Conservation (phyloP, 2,113 vertebrate species). For the Falco punctatus region DNA sequence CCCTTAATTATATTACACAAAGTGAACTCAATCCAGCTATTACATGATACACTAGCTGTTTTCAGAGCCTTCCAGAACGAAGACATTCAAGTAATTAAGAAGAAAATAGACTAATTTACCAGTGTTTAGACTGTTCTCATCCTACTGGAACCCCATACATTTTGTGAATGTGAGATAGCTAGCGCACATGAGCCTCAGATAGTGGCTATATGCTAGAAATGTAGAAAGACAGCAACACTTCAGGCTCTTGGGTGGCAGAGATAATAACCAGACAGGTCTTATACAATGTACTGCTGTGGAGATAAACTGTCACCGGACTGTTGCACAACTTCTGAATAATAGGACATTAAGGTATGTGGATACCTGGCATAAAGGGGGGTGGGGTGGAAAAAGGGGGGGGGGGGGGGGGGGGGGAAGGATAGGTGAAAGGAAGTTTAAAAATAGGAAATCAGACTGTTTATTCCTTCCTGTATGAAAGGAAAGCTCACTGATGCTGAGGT, state of each 20-base stretch:
- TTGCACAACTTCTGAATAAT: slow-evolving; percentile 3
- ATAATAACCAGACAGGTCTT: slow-evolving; percentile 33
- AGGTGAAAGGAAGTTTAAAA: slow-evolving; percentile 48
- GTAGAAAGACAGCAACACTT: neutral
- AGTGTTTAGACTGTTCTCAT: neutral
- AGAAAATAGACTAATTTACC: slow-evolving; percentile 4
- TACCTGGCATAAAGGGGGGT: neutral
- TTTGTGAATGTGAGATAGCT: slow-evolving; percentile 9
- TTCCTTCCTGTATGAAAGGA: slow-evolving; percentile 8
- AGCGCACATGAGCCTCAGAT: neutral
- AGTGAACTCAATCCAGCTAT: neutral
- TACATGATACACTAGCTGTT: neutral
- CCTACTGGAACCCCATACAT: neutral
- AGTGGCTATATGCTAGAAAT: neutral
- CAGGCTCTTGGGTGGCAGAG: slow-evolving; percentile 8
- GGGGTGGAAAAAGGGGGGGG: too few relatives aligned
- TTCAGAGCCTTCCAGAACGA: neutral
- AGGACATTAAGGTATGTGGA: neutral
- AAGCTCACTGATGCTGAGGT: neutral
- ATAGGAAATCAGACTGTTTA: slow-evolving; percentile 34
- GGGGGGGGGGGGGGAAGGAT: neutral
- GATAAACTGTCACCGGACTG: slow-evolving; percentile 38
- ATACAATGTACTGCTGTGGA: neutral
- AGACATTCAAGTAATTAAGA: neutral
- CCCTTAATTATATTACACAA: neutral